Conservation (phyloP, 2,888 invertebrate species). For the Ophioninae sp. region DNA sequence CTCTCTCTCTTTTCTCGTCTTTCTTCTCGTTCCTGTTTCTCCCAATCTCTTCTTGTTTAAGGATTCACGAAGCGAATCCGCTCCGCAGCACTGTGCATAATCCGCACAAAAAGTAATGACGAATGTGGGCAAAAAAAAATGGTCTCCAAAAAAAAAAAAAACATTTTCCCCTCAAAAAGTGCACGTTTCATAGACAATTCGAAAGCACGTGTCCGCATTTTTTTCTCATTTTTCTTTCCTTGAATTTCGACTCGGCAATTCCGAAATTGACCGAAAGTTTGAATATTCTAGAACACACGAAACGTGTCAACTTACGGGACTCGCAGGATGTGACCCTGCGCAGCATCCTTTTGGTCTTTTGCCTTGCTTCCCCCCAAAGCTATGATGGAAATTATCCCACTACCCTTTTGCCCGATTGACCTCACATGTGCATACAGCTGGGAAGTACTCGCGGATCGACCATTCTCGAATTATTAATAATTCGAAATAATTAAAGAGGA, state of each 20-base stretch:
- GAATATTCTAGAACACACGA: conserved; percentile 6
- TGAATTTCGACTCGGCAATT: conserved; percentile 18
- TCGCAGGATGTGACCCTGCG: neutral
- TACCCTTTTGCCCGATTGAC: neutral
- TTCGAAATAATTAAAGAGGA: too few species aligned
- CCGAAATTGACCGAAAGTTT: neutral
- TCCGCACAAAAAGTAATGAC: conserved; percentile 5
- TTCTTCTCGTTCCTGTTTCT: conserved; percentile 9
- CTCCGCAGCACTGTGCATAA: neutral
- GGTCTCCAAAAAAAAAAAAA: neutral
- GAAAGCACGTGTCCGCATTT: neutral
- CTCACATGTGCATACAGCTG: neutral
- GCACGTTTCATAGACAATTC: conserved; percentile 4
- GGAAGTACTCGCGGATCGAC: neutral
- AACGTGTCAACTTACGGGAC: neutral
- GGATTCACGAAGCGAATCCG: conserved; percentile 36
- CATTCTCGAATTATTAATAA: too few species aligned
- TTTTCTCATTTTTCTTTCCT: neutral
- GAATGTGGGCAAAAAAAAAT: neutral
- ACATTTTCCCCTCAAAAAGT: neutral
- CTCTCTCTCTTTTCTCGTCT: neutral
- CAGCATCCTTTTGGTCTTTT: neutral
- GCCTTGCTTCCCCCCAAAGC: neutral
- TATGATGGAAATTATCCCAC: neutral
- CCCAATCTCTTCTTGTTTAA: conserved; percentile 22